A percentile compares a stretch with the other conserved stretches of the same genome.
Evolutionary conservation across 2,797 vertebrate genomes (phyloP).

Genomic region (Champsocephalus esox): DNA sequence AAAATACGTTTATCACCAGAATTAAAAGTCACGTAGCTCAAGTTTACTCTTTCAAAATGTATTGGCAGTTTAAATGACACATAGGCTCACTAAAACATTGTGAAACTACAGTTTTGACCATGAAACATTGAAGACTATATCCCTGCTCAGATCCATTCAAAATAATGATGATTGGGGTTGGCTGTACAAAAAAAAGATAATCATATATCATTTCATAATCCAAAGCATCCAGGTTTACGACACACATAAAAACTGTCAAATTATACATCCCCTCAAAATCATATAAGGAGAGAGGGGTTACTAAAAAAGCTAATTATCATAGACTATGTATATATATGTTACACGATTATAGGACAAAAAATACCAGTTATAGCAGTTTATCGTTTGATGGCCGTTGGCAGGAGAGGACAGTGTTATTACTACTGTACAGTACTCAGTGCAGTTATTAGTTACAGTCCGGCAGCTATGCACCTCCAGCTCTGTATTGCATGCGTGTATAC

Average conservation of each 20-base stretch:
- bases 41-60: background rate
- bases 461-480: conserved; percentile 47
- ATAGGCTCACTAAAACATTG: conserved; percentile 1
- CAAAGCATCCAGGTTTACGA: background rate
- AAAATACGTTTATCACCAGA: background rate
- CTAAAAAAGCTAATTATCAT: conserved; percentile 5
- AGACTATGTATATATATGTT: background rate
- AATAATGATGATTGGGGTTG: background rate
- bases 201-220: conserved; percentile 1
- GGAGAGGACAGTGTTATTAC: conserved; percentile 34
- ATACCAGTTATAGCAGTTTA: conserved; percentile 5
- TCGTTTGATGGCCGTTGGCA: conserved; percentile 29
- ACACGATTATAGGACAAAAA: background rate
- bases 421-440: background rate
- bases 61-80: too few relatives aligned
- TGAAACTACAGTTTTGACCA: background rate
- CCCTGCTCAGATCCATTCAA: background rate
- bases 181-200: background rate
- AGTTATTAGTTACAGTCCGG: conserved; percentile 61
- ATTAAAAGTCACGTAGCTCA: background rate
- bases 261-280: background rate
- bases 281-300: background rate
- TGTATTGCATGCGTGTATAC: conserved; percentile 50
- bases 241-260: background rate
- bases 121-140: background rate